These are phyloP conservation scores for Bombus confusus DNA, from an alignment of 1,140 invertebrate species.

Conservation along the genomic window DNA sequence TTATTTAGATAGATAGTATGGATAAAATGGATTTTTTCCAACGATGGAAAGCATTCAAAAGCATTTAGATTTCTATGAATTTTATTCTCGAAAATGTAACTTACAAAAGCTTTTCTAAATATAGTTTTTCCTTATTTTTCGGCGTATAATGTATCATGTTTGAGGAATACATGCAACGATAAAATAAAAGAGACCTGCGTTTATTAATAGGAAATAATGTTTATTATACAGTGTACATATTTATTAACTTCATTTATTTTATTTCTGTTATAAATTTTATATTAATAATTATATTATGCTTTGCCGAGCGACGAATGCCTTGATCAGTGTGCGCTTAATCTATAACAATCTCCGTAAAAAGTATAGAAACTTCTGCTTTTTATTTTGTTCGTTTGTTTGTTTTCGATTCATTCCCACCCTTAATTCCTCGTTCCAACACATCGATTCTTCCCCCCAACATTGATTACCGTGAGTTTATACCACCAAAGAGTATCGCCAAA, in stretches of 20 bases:
- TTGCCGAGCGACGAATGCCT: constrained; percentile 82
- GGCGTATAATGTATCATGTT: neutral
- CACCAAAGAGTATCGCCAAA: constrained; percentile 80
- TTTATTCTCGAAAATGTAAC: neutral
- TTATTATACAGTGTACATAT: constrained; percentile 83
- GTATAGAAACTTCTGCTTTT: constrained; percentile 82
- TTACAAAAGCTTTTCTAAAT: neutral
- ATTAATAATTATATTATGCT: constrained; percentile 82
- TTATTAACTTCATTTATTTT: constrained; percentile 83
- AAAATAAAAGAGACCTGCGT: constrained; percentile 60
- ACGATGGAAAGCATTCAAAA: too few relatives aligned
- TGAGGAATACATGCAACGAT: neutral
- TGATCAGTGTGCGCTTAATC: constrained; percentile 82
- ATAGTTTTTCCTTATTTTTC: neutral
- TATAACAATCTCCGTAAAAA: constrained; percentile 83
- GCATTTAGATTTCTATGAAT: neutral
- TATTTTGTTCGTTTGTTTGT: constrained; percentile 77
- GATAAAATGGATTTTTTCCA: too few relatives aligned
- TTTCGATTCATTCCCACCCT: constrained; percentile 68
- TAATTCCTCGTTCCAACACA: constrained; percentile 35
- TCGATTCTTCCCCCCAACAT: constrained; percentile 20
- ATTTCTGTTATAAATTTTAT: constrained; percentile 83
- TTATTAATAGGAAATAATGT: constrained; percentile 83
- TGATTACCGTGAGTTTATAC: constrained; percentile 75
- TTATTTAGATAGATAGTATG: too few relatives aligned